Percentiles rank a stretch among this genome's conserved stretches.
phyloP scores from a whole-genome alignment of 1,140 invertebrate species.

The honey bee (Apis mellifera) region DNA sequence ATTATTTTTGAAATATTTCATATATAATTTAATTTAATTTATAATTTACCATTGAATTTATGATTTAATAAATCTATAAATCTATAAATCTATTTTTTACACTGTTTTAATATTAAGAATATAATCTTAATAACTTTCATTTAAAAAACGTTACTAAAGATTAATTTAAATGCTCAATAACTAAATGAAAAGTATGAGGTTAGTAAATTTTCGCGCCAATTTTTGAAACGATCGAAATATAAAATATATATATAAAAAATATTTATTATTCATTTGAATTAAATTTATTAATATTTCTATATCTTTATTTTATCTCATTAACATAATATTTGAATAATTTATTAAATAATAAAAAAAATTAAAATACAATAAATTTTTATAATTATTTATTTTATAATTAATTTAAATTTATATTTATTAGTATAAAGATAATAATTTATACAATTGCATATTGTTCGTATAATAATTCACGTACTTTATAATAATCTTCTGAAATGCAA shows the following conservation, averaged over 20 bases:
- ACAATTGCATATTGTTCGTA: conserved; percentile 99
- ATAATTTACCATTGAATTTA: not conserved
- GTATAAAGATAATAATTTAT: conserved; percentile 80
- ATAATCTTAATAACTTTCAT: not conserved
- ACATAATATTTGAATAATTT: not conserved
- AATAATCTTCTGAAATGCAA: conserved; percentile 96
- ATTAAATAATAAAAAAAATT: not conserved
- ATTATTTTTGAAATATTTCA: not conserved
- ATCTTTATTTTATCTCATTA: not conserved
- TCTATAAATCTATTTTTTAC: too few relatives aligned
- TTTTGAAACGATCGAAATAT: not conserved
- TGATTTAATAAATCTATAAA: not conserved
- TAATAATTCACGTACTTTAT: conserved; percentile 94
- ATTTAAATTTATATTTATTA: conserved; percentile 48
- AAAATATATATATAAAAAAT: not conserved
- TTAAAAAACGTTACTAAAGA: not conserved
- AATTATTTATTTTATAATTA: too few relatives aligned
- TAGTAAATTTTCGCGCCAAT: conserved; percentile 18
- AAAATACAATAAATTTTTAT: conserved; percentile 18
- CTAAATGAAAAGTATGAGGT: conserved; percentile 3
- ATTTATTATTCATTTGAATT: not conserved
- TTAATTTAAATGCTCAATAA: not conserved
- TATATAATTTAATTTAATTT: not conserved
- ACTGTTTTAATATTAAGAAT: not conserved
- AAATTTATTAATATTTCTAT: not conserved